A percentile compares a stretch with the other conserved stretches of the same genome.
These are phyloP conservation scores for Leucoraja ocellata DNA, from an alignment of 2,797 vertebrate species.

Conservation along the genomic window DNA sequence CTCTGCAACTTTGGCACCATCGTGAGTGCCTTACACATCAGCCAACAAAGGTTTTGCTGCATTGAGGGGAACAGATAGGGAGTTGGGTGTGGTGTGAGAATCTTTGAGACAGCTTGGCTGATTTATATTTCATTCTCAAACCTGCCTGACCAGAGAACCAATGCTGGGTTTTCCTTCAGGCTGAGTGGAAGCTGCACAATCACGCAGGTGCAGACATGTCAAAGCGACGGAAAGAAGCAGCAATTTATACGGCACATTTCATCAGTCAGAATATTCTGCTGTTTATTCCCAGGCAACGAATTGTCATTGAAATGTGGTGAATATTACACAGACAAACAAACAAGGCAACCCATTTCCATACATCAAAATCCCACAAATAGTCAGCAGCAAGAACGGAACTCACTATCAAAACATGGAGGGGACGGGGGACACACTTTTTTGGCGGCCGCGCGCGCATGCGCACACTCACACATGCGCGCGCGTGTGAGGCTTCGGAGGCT, in stretches of 20 bases:
- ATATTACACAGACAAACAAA: not conserved
- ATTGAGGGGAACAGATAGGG: not conserved
- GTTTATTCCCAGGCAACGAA: not conserved
- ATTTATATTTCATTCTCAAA: not conserved
- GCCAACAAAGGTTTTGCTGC: constrained; percentile 32
- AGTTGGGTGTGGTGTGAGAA: not conserved
- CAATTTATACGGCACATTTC: not conserved
- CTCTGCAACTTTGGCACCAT: not conserved
- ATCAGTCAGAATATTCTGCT: not conserved
- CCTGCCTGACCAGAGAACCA: not conserved
- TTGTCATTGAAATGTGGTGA: not conserved
- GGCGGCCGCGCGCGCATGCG: no score
- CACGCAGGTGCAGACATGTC: no score
- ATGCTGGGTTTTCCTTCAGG: not conserved
- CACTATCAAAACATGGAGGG: no score
- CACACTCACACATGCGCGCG: no score
- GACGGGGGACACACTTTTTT: no score
- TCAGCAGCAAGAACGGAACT: no score
- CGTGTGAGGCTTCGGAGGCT: no score
- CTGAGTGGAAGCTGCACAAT: not conserved
- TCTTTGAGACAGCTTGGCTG: not conserved
- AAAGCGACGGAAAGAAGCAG: not conserved
- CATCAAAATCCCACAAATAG: not conserved
- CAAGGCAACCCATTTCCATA: not conserved
- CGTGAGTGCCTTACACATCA: not conserved